Percentiles rank a stretch among this genome's conserved stretches.
Conservation (phyloP, 2,797 vertebrate genomes). For the Eurystomus glaucurus region DNA sequence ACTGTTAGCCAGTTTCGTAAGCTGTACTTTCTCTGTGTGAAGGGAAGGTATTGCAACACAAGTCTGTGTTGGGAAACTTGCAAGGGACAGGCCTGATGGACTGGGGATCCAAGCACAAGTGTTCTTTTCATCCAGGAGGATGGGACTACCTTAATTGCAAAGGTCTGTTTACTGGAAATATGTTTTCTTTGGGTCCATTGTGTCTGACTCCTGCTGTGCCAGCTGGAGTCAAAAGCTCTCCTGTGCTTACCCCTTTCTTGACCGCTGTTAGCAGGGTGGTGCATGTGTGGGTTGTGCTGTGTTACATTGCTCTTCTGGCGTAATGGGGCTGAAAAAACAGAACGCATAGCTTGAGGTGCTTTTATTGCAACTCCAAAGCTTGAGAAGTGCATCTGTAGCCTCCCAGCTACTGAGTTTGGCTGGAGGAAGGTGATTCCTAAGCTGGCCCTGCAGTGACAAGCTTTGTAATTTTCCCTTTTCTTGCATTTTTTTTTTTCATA, state of each 20-base stretch:
- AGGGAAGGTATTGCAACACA: neutral
- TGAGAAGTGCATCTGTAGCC: neutral
- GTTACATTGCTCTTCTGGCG: fast-evolving
- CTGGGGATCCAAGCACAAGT: slow-evolving; percentile 24
- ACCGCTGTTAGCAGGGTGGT: neutral
- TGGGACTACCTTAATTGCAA: neutral
- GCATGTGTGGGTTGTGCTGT: neutral
- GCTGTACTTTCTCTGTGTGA: slow-evolving; percentile 46
- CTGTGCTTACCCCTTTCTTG: neutral
- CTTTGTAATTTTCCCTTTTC: neutral
- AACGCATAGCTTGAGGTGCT: fast-evolving
- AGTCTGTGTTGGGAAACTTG: slow-evolving; percentile 55
- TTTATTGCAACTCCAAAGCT: neutral
- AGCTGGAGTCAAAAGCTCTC: neutral
- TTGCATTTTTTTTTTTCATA: neutral
- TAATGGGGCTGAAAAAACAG: neutral
- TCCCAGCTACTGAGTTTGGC: neutral
- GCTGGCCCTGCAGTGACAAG: neutral
- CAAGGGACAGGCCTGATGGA: neutral
- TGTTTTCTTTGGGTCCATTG: neutral
- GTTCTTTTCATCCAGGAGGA: neutral
- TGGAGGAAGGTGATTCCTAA: neutral
- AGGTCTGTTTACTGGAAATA: neutral
- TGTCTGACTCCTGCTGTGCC: neutral
- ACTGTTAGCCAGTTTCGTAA: neutral